Base-by-base conservation (phyloP, 2,797 vertebrate genomes). In the Ctenopoma multispine region DNA sequence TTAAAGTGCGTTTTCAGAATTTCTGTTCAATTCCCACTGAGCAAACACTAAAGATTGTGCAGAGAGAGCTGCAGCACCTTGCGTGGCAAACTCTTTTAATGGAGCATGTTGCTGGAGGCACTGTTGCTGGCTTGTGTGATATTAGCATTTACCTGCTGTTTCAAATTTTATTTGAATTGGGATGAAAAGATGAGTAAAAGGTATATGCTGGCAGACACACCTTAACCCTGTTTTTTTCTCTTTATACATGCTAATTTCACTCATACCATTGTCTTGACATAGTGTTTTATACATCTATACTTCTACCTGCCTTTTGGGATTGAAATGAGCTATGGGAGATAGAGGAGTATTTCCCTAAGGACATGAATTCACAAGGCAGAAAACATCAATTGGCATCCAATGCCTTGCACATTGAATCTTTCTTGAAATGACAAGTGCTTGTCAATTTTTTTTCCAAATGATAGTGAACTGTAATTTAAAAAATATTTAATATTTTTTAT, bases 131-230 rank as follows among this genome's bases (percentile, higher is more conserved):
- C 86, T 86, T 84, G 84, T 94, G 92, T 94, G 93, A 95, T 94
- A 91, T 92, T 87, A 85, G 80, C 89, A 85, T 91, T 94, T 94
- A 93, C 85, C 80, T 81, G 87, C 88, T 90, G 87, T 90, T 94
- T 92, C 80, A 87, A 87, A 90, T 93, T 92, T 90, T 92, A 90
- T 93, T 93, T 92, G 91, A 94, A 91, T 91, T 89, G 83, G 89
- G 88, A 93, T 93, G 88, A 92, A 92, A 93, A 85, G 90, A 90
- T 88, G 63, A 80, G 67, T 75, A 75, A 76, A 85, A 82, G 70
- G 77, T 88, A 75, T 81, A 74, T n/a, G 60, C 82, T 83, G 50
- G 79, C 84, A 92, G 90, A 90, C 56, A 50, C 73, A 79, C 89
- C 85, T 92, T 90, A 91, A 90, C 89, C 84, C 59, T 24, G 38